A percentile compares a stretch with the other conserved stretches of the same genome.
These are phyloP conservation scores for Rhincodon typus DNA, from an alignment of 2,797 vertebrate genomes.

Conservation along the genomic window DNA sequence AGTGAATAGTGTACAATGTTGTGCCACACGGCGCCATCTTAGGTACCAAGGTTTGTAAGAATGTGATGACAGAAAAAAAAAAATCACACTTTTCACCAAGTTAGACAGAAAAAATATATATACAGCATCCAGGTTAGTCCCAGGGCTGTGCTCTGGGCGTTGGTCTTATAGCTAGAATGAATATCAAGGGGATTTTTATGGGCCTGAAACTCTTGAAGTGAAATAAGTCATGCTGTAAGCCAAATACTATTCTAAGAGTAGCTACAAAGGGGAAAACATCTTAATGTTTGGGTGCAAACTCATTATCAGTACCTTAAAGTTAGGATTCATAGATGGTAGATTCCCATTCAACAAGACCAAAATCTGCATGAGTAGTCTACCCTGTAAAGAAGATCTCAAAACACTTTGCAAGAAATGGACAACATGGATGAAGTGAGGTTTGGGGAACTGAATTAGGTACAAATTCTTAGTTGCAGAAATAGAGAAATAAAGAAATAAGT, in stretches of 20 bases:
- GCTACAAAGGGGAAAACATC: neutral
- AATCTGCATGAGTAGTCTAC: neutral
- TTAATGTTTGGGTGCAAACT: neutral
- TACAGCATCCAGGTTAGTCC: no score
- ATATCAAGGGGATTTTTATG: neutral
- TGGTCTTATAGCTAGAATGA: neutral
- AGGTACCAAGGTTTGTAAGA: no score
- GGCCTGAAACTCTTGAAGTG: neutral
- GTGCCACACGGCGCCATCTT: no score
- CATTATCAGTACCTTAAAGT: neutral
- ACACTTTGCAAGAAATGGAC: neutral
- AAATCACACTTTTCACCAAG: no score
- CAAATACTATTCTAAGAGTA: neutral
- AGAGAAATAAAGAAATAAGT: no score
- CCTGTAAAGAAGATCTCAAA: neutral
- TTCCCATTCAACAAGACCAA: neutral
- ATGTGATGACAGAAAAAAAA: no score
- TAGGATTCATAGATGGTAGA: neutral
- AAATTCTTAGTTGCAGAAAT: no score
- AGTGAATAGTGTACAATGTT: no score
- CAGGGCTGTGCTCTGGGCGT: no score
- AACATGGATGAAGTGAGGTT: neutral
- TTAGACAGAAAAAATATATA: no score
- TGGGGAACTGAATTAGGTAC: neutral
- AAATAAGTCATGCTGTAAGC: neutral